phyloP scores from a whole-genome alignment of 2,113 vertebrate genomes.

The Hydrochoerus hydrochaeris region DNA sequence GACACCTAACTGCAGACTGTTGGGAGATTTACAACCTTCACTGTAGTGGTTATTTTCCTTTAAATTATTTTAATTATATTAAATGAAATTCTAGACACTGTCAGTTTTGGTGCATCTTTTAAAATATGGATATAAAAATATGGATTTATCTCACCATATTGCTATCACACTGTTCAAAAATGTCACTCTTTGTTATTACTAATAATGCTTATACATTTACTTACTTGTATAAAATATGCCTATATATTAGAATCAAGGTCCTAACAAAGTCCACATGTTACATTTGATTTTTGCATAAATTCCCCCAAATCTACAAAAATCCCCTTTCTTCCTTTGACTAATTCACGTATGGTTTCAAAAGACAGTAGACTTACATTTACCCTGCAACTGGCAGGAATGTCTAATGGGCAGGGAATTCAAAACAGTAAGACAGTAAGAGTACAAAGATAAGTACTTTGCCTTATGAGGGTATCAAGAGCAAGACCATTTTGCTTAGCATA shows the following conservation, averaged over 20 bases:
- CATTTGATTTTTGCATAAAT: not conserved
- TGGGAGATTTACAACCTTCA: not conserved
- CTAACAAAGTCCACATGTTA: not conserved
- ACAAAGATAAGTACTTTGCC: not conserved
- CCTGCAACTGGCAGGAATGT: not conserved
- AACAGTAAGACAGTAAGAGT: not conserved
- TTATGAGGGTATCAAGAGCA: not conserved
- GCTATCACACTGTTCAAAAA: slow-evolving; percentile 3
- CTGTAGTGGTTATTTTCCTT: not conserved
- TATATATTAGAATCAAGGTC: not conserved
- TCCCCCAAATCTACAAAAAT: not conserved
- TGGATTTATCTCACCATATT: not conserved
- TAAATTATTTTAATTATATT: slow-evolving; percentile 20
- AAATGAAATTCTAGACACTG: slow-evolving; percentile 9
- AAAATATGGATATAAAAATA: not conserved
- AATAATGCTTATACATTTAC: not conserved
- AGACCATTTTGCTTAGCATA: not conserved
- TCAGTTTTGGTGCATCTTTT: not conserved
- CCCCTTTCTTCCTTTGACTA: not conserved
- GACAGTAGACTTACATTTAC: not conserved
- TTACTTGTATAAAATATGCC: not conserved
- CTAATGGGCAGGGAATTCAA: not conserved
- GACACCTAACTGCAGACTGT: not conserved
- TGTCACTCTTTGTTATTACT: not conserved
- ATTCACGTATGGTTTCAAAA: not conserved